A percentile compares a stretch with the other conserved stretches of the same genome.
phyloP scores from a whole-genome alignment of 1,140 invertebrate species.

The Caenorhabditis remanei region DNA sequence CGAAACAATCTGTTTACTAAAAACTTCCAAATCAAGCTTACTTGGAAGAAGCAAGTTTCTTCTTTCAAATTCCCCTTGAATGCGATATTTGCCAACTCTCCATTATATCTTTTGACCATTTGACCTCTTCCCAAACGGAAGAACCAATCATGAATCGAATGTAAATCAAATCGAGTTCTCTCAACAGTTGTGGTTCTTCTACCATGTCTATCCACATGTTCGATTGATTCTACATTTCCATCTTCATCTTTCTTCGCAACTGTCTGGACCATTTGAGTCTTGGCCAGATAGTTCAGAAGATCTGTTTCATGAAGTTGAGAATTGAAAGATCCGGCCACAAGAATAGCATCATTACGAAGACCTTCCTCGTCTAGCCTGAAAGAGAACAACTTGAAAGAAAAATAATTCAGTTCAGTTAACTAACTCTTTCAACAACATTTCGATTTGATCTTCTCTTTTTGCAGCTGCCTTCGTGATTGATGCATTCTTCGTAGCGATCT shows the following conservation, averaged over 20 bases:
- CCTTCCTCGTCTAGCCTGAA: slow-evolving; percentile 63
- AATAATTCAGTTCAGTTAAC: background rate
- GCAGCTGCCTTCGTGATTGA: slow-evolving; percentile 59
- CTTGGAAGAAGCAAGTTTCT: slow-evolving; percentile 65
- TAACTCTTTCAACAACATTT: slow-evolving; percentile 57
- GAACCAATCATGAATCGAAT: slow-evolving; percentile 64
- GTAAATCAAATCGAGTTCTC: slow-evolving; percentile 60
- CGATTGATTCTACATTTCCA: slow-evolving; percentile 55
- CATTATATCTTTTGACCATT: slow-evolving; percentile 64
- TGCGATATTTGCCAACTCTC: slow-evolving; percentile 59
- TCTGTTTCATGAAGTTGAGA: slow-evolving; percentile 62
- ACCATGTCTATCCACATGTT: slow-evolving; percentile 62
- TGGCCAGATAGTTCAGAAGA: slow-evolving; percentile 59
- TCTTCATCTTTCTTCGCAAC: slow-evolving; percentile 60
- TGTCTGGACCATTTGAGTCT: slow-evolving; percentile 55
- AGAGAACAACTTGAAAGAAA: background rate
- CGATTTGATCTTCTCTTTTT: slow-evolving; percentile 62
- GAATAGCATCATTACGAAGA: slow-evolving; percentile 60
- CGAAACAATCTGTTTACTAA: background rate
- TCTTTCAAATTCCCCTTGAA: slow-evolving; percentile 60
- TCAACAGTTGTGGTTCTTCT: slow-evolving; percentile 62
- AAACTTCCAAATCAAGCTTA: background rate
- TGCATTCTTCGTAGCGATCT: slow-evolving; percentile 55
- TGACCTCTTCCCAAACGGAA: slow-evolving; percentile 65
- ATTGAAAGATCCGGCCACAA: slow-evolving; percentile 65